Evolutionary conservation across 2,888 invertebrate genomes (phyloP), one percentile per base, ranked within the genome.

Genomic region (Boloria euphrosyne): DNA sequence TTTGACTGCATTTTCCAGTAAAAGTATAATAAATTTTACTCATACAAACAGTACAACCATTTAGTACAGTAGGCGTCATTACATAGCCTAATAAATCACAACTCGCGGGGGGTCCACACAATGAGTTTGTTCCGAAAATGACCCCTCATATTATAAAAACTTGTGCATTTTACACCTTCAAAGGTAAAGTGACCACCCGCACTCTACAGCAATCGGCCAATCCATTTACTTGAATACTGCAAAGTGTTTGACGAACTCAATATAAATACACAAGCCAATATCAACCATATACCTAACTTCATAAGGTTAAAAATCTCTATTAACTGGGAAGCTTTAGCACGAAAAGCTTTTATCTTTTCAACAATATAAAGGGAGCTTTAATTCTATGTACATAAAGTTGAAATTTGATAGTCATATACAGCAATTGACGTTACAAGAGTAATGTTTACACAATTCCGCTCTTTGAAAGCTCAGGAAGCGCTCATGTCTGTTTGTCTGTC

Each of bases 361-460:
- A 10, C 49, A 44, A 17, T 18, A 18, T 10, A 70, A 64, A 51
- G 47, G 44, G 18, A 43, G 55, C 53, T 68, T 38, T 70, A 64
- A 27, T 2, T 4, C 4, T 0, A 38, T 6, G 1, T 5, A 0
- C 0, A 55, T 59, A 64, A 17, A 18, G 13, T 18, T 61, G 13
- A 44, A 43, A 55, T 52, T 66, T 13, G 13, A 17, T 27, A 52
- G 46, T 44, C 14, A 17, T 7, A 4, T 49, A 1, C 47, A 60
- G 68, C 66, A 70, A 65, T 62, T 67, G 65, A 70, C 59, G 64
- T 70, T 66, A 63, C 66, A 65, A 67, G 70, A 71, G 73, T 74
- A 73, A 73, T 73, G 75, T 75, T 75, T 76, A 74, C 73, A 75
- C 75, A 74, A 73, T 75, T 72, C 70, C 71, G 62, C 72, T 70